Conservation (phyloP, 2,797 vertebrate species). For the Squalus acanthias region DNA sequence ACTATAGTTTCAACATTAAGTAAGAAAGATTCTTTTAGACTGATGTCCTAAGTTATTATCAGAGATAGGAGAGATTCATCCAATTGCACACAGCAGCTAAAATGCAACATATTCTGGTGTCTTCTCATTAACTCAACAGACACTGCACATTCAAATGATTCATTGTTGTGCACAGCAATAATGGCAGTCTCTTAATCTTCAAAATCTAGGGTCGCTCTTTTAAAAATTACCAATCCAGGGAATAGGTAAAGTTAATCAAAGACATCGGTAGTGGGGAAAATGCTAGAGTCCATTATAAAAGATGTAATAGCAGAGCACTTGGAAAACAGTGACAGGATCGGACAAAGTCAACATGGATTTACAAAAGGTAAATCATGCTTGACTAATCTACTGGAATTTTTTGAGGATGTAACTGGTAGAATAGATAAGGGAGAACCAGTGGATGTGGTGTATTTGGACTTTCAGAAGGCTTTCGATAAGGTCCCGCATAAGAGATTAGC, state of each 20-base stretch:
- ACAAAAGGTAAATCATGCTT: too few relatives aligned
- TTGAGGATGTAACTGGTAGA: too few relatives aligned
- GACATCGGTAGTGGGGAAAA: too few relatives aligned
- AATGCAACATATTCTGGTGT: background rate
- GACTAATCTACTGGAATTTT: too few relatives aligned
- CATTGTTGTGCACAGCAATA: background rate
- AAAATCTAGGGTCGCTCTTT: background rate
- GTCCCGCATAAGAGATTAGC: too few relatives aligned
- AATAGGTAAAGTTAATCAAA: background rate
- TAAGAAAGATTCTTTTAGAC: background rate
- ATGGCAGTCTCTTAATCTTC: conserved; percentile 1
- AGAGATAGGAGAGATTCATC: background rate
- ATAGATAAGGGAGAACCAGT: too few relatives aligned
- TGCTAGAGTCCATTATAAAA: too few relatives aligned
- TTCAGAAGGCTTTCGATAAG: too few relatives aligned
- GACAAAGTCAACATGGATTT: too few relatives aligned
- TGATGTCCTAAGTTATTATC: background rate
- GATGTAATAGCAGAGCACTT: too few relatives aligned
- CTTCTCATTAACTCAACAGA: conserved; percentile 23
- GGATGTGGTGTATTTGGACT: too few relatives aligned
- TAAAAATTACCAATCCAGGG: background rate
- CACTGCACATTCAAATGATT: background rate
- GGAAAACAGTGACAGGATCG: too few relatives aligned
- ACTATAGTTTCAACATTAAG: background rate
- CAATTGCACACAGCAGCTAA: background rate